A percentile compares a stretch with the other conserved stretches of the same genome.
phyloP scores from a whole-genome alignment of 35 echinoderm and acorn worm genomes.

The Heliocidaris tuberculata region DNA sequence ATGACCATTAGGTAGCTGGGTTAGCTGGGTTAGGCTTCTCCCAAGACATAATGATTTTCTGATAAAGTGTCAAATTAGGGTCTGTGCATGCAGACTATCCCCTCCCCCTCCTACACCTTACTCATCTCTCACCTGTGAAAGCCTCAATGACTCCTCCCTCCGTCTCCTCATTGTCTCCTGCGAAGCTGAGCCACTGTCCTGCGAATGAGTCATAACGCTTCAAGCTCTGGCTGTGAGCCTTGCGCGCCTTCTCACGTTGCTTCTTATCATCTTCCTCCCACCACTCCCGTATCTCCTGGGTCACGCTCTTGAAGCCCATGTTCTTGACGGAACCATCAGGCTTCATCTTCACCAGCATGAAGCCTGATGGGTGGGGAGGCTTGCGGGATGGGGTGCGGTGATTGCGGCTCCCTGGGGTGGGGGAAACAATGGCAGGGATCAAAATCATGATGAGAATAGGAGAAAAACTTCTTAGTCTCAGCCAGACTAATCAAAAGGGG shows the following conservation, averaged over 20 bases:
- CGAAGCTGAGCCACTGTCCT: conserved; percentile 90
- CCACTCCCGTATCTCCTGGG: conserved; percentile 66
- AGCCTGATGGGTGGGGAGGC: conserved; percentile 72
- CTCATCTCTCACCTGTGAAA: conserved; percentile 56
- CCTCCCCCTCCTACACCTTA: background rate
- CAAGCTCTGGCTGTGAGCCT: conserved; percentile 71
- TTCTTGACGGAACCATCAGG: conserved; percentile 55
- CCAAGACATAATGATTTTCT: no score
- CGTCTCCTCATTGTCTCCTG: conserved; percentile 45
- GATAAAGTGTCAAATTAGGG: no score
- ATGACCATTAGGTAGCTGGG: no score
- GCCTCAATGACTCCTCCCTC: conserved; percentile 62
- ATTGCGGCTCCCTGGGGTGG: background rate
- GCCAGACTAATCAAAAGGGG: no score
- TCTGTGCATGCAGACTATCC: no score
- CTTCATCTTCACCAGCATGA: conserved; percentile 90
- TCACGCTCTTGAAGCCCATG: conserved; percentile 63
- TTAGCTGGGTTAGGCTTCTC: no score
- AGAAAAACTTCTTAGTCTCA: no score
- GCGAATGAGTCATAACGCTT: conserved; percentile 75
- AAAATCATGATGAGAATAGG: no score
- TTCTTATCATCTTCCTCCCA: conserved; percentile 90
- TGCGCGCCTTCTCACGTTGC: conserved; percentile 58
- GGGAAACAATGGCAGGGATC: background rate
- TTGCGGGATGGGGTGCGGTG: conserved; percentile 63